phyloP scores from a whole-genome alignment of 2,888 invertebrate genomes.

The Ephialtes manifestator region DNA sequence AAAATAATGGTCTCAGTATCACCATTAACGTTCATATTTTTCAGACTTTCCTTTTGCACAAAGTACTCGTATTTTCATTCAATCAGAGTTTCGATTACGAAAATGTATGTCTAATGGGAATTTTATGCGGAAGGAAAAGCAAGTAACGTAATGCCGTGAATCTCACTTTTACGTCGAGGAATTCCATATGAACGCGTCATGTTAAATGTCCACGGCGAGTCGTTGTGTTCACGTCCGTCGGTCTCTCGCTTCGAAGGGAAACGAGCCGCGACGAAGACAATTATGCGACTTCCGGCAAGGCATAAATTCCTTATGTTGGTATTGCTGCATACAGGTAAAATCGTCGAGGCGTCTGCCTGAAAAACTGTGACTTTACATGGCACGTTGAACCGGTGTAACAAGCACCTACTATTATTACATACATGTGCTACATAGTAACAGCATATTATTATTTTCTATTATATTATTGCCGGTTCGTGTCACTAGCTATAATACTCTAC shows the following conservation, averaged over 20 bases:
- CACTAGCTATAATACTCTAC: not conserved
- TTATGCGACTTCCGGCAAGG: slow-evolving; percentile 77
- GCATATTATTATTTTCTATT: slow-evolving; percentile 18
- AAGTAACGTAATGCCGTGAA: slow-evolving; percentile 10
- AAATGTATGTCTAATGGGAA: not conserved
- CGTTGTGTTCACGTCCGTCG: slow-evolving; percentile 50
- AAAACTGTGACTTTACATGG: slow-evolving; percentile 82
- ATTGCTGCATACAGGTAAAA: slow-evolving; percentile 28
- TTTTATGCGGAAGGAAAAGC: slow-evolving; percentile 9
- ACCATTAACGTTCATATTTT: no score
- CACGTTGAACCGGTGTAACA: slow-evolving; percentile 79
- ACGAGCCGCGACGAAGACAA: slow-evolving; percentile 76
- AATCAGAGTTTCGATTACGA: no score
- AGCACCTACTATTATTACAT: slow-evolving; percentile 79
- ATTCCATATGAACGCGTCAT: slow-evolving; percentile 52
- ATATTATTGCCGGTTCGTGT: slow-evolving; percentile 4
- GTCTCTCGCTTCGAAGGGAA: slow-evolving; percentile 60
- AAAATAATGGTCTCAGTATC: no score
- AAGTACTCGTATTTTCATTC: no score
- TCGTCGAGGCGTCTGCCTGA: slow-evolving; percentile 67
- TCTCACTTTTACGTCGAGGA: slow-evolving; percentile 19
- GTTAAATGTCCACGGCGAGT: slow-evolving; percentile 58
- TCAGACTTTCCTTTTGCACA: no score
- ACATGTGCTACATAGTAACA: slow-evolving; percentile 50
- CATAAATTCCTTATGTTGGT: slow-evolving; percentile 50